These are phyloP conservation scores for Alcedo atthis DNA, from an alignment of 2,797 vertebrate genomes.

Conservation along the genomic window DNA sequence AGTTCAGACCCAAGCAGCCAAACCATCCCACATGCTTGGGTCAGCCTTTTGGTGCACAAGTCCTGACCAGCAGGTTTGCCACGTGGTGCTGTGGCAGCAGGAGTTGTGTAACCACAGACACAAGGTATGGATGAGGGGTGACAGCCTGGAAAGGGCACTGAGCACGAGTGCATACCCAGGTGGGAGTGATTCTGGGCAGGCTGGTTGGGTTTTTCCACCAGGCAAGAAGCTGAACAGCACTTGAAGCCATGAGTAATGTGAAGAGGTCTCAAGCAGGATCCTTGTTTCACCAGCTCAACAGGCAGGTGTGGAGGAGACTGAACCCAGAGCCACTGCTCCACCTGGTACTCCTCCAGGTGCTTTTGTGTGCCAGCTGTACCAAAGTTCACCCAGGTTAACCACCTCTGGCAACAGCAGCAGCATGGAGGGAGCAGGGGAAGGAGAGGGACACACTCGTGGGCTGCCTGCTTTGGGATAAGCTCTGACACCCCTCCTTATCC, in stretches of 20 bases:
- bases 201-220: not conserved
- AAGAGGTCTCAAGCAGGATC: not conserved
- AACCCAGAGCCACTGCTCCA: not conserved
- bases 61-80: not conserved
- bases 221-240: not conserved
- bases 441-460: not conserved
- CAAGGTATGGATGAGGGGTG: not conserved
- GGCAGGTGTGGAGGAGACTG: not conserved
- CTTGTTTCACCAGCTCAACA: not conserved
- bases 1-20: not conserved
- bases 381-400: not conserved
- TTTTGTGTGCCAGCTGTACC: not conserved
- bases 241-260: not conserved
- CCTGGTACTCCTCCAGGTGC: not conserved
- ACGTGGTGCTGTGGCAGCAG: not conserved
- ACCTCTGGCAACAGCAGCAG: not conserved
- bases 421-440: not conserved
- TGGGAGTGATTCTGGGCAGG: accelerated
- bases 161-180: not conserved
- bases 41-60: not conserved
- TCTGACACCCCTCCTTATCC: not conserved
- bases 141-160: not conserved
- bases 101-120: not conserved
- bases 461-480: not conserved
- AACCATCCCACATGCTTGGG: not conserved